These are phyloP conservation scores for Hipparchia semele DNA, from an alignment of 2,888 invertebrate genomes.

Conservation along the genomic window DNA sequence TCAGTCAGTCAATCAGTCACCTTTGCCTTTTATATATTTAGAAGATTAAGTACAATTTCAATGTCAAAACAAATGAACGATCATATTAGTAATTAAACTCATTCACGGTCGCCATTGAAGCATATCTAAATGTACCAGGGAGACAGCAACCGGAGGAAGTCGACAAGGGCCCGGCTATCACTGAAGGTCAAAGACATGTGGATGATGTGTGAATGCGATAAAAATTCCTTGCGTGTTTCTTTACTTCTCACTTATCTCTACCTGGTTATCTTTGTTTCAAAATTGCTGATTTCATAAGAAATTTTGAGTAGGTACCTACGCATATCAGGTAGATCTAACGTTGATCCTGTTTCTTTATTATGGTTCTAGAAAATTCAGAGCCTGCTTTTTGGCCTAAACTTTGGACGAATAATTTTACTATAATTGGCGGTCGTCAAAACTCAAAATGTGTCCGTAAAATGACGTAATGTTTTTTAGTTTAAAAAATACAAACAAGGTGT, in stretches of 20 bases:
- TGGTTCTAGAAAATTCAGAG: not conserved
- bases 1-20: no score
- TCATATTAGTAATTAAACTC: slow-evolving; percentile 5
- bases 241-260: slow-evolving; percentile 14
- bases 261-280: slow-evolving; percentile 11
- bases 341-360: not conserved
- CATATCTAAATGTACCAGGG: slow-evolving; percentile 54
- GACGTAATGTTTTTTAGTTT: no score
- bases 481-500: no score
- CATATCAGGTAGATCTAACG: not conserved
- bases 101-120: slow-evolving; percentile 61
- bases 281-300: not conserved
- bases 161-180: slow-evolving; percentile 49
- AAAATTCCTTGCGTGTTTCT: slow-evolving; percentile 37
- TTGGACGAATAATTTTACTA: not conserved
- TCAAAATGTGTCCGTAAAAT: no score
- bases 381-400: not conserved
- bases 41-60: slow-evolving; percentile 7
- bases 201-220: slow-evolving; percentile 37
- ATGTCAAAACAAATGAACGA: slow-evolving; percentile 29
- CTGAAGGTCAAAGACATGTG: slow-evolving; percentile 53
- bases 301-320: not conserved
- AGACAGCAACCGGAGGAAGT: slow-evolving; percentile 61
- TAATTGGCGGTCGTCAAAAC: no score
- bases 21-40: no score